Percentiles rank a stretch among this genome's conserved stretches.
Evolutionary conservation across 2,113 vertebrate species (phyloP).

Genomic region (Ranitomeya imitator): DNA sequence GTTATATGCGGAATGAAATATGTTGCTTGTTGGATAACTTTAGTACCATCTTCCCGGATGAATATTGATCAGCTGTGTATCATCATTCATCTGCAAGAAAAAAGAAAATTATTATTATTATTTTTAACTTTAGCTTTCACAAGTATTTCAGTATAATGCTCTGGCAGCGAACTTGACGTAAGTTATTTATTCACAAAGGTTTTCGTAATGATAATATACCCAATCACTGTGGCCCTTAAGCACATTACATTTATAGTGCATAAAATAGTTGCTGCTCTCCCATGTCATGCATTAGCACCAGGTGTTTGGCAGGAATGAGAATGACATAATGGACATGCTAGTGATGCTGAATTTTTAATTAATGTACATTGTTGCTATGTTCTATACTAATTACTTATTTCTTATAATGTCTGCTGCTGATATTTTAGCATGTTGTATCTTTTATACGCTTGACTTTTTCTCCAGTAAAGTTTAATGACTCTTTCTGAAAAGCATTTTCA

Average conservation of each 20-base stretch:
- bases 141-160: not conserved
- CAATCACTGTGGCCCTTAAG: not conserved
- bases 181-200: not conserved
- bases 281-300: constrained; percentile 8
- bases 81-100: constrained; percentile 10
- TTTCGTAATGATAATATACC: not conserved
- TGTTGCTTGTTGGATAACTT: not conserved
- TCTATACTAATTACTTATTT: not conserved
- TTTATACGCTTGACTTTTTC: not conserved
- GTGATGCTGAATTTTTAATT: constrained; percentile 21
- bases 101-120: not conserved
- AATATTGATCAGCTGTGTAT: not conserved
- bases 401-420: not conserved
- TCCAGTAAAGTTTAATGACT: not conserved
- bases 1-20: not conserved
- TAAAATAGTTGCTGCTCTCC: not conserved
- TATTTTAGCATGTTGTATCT: not conserved
- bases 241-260: constrained; percentile 11
- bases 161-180: not conserved
- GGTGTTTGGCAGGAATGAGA: not conserved
- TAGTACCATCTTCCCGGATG: not conserved
- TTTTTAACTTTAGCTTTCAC: not conserved
- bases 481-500: not conserved
- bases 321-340: not conserved
- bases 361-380: not conserved